Percentiles rank a stretch among this genome's conserved stretches.
Conservation (phyloP, 2,888 invertebrate genomes). For the Nycteola revayana region DNA sequence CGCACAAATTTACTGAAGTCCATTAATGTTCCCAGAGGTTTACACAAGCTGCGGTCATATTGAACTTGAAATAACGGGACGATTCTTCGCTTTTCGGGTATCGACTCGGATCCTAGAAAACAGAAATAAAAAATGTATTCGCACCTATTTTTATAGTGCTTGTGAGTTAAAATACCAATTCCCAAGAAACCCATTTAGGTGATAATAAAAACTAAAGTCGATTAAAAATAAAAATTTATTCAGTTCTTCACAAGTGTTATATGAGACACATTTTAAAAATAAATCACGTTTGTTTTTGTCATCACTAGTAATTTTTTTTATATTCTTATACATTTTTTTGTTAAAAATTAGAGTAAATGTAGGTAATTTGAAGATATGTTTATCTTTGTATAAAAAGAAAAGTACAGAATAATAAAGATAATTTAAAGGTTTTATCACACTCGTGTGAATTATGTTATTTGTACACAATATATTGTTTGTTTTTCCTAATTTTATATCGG, state of each 20-base stretch:
- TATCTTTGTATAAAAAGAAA: too few relatives aligned
- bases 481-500: too few relatives aligned
- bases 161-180: slow-evolving; percentile 13
- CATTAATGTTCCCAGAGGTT: slow-evolving; percentile 63
- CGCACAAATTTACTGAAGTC: slow-evolving; percentile 56
- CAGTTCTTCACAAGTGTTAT: slow-evolving; percentile 4
- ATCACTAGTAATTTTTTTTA: too few relatives aligned
- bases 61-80: slow-evolving; percentile 74
- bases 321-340: too few relatives aligned
- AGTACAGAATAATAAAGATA: too few relatives aligned
- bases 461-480: too few relatives aligned
- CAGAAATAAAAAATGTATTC: slow-evolving; percentile 48
- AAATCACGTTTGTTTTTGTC: too few relatives aligned
- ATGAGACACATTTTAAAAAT: too few relatives aligned
- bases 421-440: too few relatives aligned
- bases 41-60: slow-evolving; percentile 72
- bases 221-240: slow-evolving; percentile 19
- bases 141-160: slow-evolving; percentile 5
- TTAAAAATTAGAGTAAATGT: too few relatives aligned
- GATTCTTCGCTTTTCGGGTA: slow-evolving; percentile 49
- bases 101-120: slow-evolving; percentile 68
- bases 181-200: slow-evolving; percentile 13
- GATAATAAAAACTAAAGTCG: slow-evolving; percentile 12
- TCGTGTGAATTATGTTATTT: too few relatives aligned
- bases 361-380: too few relatives aligned